phyloP scores from a whole-genome alignment of 1,140 invertebrate genomes.

The Globodera ellingtonae region DNA sequence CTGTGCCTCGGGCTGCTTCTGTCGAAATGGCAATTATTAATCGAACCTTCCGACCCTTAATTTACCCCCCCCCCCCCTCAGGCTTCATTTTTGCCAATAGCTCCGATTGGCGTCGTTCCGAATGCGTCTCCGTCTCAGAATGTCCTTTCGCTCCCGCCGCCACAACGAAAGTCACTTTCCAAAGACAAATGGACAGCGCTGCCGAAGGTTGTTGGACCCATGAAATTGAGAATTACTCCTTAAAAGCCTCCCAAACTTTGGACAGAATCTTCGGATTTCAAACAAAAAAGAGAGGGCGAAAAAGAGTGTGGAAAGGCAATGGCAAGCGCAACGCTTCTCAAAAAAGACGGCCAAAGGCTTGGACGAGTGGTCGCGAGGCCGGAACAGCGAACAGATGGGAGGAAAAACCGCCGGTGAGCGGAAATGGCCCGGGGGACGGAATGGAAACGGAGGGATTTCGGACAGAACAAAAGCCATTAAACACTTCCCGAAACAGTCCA shows the following conservation, averaged over 20 bases:
- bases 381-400: constrained; percentile 3
- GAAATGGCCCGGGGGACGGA: too few species aligned
- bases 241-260: constrained; percentile 20
- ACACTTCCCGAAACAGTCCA: too few species aligned
- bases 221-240: background rate
- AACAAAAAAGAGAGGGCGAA: background rate
- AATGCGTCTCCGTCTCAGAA: constrained; percentile 15
- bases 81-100: constrained; percentile 39
- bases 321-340: constrained; percentile 32
- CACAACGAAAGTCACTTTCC: background rate
- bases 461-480: too few species aligned
- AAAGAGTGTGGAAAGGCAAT: constrained; percentile 34
- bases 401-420: background rate
- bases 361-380: constrained; percentile 25
- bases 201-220: background rate
- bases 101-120: constrained; percentile 34
- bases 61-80: background rate
- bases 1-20: constrained; percentile 43
- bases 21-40: constrained; percentile 32
- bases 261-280: background rate
- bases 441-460: too few species aligned
- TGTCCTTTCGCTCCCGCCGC: constrained; percentile 10
- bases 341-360: constrained; percentile 17
- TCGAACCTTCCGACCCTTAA: background rate
- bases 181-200: background rate